Evolutionary conservation across 2,888 invertebrate species (phyloP).

Genomic region (Brenthis daphne): DNA sequence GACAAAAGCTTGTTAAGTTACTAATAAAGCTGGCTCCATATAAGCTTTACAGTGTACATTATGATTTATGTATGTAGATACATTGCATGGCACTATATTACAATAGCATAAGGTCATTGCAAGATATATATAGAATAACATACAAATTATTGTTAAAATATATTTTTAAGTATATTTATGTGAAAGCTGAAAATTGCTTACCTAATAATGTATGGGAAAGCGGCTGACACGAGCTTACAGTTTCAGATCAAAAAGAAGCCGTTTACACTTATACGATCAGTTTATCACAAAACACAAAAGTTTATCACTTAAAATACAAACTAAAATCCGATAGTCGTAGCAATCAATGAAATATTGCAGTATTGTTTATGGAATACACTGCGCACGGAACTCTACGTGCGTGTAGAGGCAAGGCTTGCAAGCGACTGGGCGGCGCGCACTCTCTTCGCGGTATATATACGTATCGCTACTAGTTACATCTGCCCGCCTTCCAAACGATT

Average conservation of each 20-base stretch:
- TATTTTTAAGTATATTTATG: background rate
- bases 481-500: conserved; percentile 69
- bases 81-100: background rate
- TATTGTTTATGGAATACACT: conserved; percentile 23
- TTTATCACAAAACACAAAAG: conserved; percentile 30
- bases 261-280: conserved; percentile 26
- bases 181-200: conserved; percentile 37
- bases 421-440: conserved; percentile 74
- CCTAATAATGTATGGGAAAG: conserved; percentile 41
- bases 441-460: conserved; percentile 69
- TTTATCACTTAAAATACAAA: conserved; percentile 12
- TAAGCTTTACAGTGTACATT: background rate
- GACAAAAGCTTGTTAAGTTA: too few relatives aligned
- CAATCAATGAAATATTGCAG: conserved; percentile 22
- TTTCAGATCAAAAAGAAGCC: conserved; percentile 31
- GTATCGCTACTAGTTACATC: conserved; percentile 49
- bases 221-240: conserved; percentile 35
- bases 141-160: too few relatives aligned
- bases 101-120: too few relatives aligned
- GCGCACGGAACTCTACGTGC: conserved; percentile 28
- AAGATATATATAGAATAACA: too few relatives aligned
- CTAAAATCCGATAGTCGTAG: conserved; percentile 10
- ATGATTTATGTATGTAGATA: background rate
- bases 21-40: too few relatives aligned
- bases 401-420: conserved; percentile 46